A percentile compares a stretch with the other conserved stretches of the same genome.
These are phyloP conservation scores for Matsumyia berberina DNA, from an alignment of 2,888 invertebrate genomes.

Conservation along the genomic window DNA sequence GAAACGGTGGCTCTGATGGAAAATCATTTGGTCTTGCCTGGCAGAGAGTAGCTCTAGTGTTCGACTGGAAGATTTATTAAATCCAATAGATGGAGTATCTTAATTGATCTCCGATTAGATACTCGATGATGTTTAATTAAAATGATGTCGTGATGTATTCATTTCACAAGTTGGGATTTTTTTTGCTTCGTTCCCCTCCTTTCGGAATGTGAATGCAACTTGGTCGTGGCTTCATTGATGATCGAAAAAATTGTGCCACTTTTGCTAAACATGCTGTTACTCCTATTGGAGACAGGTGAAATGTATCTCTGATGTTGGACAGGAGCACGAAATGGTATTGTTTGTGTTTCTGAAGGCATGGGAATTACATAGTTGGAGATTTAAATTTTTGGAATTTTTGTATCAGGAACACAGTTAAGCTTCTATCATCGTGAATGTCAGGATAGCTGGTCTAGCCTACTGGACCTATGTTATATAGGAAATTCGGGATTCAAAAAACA, in stretches of 20 bases:
- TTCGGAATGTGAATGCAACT: slow-evolving; percentile 35
- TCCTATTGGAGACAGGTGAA: slow-evolving; percentile 19
- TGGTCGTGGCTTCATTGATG: slow-evolving; percentile 18
- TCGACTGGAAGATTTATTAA: slow-evolving; percentile 69
- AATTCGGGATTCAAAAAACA: no score
- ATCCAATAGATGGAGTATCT: slow-evolving; percentile 61
- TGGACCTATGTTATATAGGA: no score
- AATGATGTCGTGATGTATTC: slow-evolving; percentile 74
- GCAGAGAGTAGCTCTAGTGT: slow-evolving; percentile 18
- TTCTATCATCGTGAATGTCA: no score
- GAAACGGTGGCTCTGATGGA: slow-evolving; percentile 56
- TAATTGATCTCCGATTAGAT: slow-evolving; percentile 72
- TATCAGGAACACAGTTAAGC: no score
- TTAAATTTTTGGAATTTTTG: no score
- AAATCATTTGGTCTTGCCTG: slow-evolving; percentile 61
- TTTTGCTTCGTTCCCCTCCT: neutral
- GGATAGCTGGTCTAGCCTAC: no score
- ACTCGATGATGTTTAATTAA: slow-evolving; percentile 71
- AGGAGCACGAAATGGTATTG: slow-evolving; percentile 4
- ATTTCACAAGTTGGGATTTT: slow-evolving; percentile 46
- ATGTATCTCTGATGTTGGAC: neutral
- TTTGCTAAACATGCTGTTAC: slow-evolving; percentile 22
- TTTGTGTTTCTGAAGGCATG: neutral
- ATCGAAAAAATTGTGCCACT: slow-evolving; percentile 34
- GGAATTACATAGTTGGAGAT: no score